Conservation (phyloP, 2,113 vertebrate species). For the Platysteira castanea region DNA sequence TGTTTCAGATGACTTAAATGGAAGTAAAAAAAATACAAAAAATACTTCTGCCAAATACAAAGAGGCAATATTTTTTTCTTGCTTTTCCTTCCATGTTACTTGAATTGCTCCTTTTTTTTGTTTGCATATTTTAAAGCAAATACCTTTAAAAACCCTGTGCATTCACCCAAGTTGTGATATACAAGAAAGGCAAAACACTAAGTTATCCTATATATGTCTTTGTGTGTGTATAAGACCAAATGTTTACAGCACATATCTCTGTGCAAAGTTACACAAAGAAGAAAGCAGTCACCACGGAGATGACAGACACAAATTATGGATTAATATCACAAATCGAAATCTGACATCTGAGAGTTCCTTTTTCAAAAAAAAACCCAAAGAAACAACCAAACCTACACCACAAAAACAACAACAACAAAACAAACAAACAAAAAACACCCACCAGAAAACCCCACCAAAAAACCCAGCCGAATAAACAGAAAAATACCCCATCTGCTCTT, state of each 20-base stretch:
- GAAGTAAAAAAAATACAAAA: neutral
- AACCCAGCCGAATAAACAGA: neutral
- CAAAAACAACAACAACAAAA: neutral
- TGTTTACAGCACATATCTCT: neutral
- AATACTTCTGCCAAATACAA: neutral
- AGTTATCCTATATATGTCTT: neutral
- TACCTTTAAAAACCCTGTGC: neutral
- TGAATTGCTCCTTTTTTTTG: neutral
- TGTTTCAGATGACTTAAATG: neutral
- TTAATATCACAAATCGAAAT: neutral
- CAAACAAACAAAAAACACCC: neutral
- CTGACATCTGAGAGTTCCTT: neutral
- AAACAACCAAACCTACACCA: neutral
- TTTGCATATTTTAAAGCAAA: neutral
- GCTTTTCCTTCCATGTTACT: neutral
- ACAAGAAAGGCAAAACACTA: neutral
- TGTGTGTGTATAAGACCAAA: neutral
- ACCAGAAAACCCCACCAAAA: too few relatives aligned
- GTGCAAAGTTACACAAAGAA: neutral
- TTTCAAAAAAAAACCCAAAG: neutral
- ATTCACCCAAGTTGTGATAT: neutral
- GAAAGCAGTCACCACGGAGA: neutral
- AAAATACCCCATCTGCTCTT: neutral
- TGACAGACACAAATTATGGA: neutral
- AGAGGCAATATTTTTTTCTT: neutral